Evolutionary conservation across 2,888 invertebrate species (phyloP), one percentile per base, ranked within the genome.

Genomic region (Cephus spinipes): DNA sequence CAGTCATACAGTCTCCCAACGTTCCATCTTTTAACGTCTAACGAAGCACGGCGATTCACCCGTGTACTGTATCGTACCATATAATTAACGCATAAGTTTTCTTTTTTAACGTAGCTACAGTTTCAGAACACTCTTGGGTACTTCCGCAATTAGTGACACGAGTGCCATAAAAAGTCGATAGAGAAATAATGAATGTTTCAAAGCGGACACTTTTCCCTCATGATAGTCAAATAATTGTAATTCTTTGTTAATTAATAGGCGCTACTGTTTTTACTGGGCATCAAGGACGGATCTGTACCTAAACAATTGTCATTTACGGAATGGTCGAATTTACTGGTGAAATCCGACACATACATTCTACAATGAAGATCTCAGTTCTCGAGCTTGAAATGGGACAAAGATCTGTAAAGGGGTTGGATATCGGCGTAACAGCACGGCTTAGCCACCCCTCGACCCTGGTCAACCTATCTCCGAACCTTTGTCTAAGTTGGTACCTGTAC

Each of bases 401-500:
- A 71, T 71, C 71, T 32, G 71, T 71, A 15, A 32, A 23, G 9
- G 71, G 31, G 12, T 15, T 12, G 71, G 71, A 71, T 71, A 71
- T 71, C 71, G 71, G 31, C 12, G 71, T 71, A 71, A 71, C 71
- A 11, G 31, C 31, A 12, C 6, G 31, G 71, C 71, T 71, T 71
- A 71, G 12, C 71, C 32, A 31, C 71, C 32, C 12, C 71, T 71
- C 71, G 31, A 71, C 71, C 71, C 71, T 71, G 71, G 71, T 32
- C 71, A 32, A 71, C 71, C 31, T 31, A 71, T 71, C 71, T 32
- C 31, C 71, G 31, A 71, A 71, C 71, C 71, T 55, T 55, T 55
- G 23, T 55, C 23, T 55, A 55, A 55, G 55, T 55, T 55, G 55
- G 23, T 55, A 40, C 15, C 6, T 15, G 4, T 40, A 55, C 55